Conservation (phyloP, 2,797 vertebrate species). For the Scomberomorus guttatus region DNA sequence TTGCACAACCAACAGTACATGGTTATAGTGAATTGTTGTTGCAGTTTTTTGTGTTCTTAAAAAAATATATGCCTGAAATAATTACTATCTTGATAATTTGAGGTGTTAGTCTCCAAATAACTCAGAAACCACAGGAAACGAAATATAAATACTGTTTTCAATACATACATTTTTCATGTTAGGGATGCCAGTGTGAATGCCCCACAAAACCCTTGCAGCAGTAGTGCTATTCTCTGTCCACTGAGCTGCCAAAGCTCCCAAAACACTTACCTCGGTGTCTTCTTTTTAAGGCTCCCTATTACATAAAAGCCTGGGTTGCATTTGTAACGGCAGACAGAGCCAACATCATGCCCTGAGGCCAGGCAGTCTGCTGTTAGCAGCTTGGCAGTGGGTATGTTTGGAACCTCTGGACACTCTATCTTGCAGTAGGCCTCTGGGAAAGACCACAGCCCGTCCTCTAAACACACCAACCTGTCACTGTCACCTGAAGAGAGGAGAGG, state of each 20-base stretch:
- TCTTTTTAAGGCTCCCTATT: slow-evolving; percentile 76
- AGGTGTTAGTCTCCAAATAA: background rate
- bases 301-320: slow-evolving; percentile 94
- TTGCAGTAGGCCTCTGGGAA: slow-evolving; percentile 98
- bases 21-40: background rate
- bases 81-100: background rate
- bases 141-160: background rate
- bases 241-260: background rate
- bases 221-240: background rate
- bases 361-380: slow-evolving; percentile 88
- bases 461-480: slow-evolving; percentile 91
- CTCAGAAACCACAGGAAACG: background rate
- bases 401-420: slow-evolving; percentile 89
- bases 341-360: slow-evolving; percentile 89
- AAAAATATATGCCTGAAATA: background rate
- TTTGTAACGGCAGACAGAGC: slow-evolving; percentile 91
- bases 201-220: background rate
- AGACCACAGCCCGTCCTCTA: slow-evolving; percentile 96
- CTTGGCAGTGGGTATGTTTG: slow-evolving; percentile 83
- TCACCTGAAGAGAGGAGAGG: slow-evolving; percentile 80
- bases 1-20: slow-evolving; percentile 2
- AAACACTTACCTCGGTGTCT: slow-evolving; percentile 86
- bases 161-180: background rate
- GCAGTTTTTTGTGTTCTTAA: background rate
- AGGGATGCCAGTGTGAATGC: background rate